Conservation (phyloP, 2,888 invertebrate genomes). For the Sarcophaga carnaria region DNA sequence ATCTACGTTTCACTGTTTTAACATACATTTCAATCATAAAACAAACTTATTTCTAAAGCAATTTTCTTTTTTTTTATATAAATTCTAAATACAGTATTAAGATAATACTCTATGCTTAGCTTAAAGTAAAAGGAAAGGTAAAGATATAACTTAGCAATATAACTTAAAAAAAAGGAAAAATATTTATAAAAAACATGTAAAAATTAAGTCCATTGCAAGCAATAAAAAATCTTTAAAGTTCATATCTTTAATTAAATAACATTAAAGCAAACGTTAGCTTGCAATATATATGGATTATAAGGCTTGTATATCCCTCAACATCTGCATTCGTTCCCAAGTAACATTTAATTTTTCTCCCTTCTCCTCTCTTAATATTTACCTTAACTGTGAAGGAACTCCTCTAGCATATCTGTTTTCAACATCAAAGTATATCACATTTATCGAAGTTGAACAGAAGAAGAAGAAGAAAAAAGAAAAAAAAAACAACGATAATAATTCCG, state of each 20-base stretch:
- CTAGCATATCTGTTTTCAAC: slow-evolving; percentile 25
- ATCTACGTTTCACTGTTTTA: slow-evolving; percentile 74
- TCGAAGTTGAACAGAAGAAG: slow-evolving; percentile 17
- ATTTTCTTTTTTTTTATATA: not conserved
- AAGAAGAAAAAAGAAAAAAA: not conserved
- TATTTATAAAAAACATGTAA: too few species aligned
- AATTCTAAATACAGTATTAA: not conserved
- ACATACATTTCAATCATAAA: slow-evolving; percentile 83
- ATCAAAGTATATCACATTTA: slow-evolving; percentile 21
- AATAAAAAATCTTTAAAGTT: too few species aligned
- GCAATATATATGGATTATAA: too few species aligned
- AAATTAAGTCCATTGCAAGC: too few species aligned
- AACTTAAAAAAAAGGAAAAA: too few species aligned
- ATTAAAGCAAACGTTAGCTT: too few species aligned
- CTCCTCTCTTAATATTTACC: not conserved
- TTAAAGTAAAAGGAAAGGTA: too few species aligned
- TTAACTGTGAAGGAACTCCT: not conserved
- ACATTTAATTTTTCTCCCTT: too few species aligned
- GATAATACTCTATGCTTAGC: too few species aligned
- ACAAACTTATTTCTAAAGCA: slow-evolving; percentile 71
- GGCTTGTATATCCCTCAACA: not conserved
- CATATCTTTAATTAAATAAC: too few species aligned
- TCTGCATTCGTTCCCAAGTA: not conserved
- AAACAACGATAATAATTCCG: not conserved
- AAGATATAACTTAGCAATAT: too few species aligned